A percentile compares a stretch with the other conserved stretches of the same genome.
Evolutionary conservation across 1,140 invertebrate genomes (phyloP).

Genomic region (Ruditapes philippinarum): DNA sequence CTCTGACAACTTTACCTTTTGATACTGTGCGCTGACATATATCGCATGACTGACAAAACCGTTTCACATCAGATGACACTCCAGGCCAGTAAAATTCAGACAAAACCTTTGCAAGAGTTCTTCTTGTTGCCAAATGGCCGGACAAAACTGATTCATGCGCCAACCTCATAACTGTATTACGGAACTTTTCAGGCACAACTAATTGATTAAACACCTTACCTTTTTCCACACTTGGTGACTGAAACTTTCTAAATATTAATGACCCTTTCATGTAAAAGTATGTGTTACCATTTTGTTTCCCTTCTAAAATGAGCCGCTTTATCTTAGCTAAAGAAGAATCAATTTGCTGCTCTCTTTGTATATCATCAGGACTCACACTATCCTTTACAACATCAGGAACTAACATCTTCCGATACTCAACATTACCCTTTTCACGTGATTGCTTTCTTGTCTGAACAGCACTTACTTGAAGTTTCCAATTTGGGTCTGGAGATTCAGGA

Average conservation of each 20-base stretch:
- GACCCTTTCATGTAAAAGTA: neutral
- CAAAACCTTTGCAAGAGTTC: conserved; percentile 3
- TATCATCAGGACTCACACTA: neutral
- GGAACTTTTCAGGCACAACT: conserved; percentile 1
- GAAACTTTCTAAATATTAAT: conserved; percentile 32
- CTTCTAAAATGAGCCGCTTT: neutral
- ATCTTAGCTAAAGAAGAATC: neutral
- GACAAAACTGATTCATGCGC: conserved; percentile 39
- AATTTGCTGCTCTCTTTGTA: neutral
- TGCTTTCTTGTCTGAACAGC: neutral
- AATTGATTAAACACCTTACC: neutral
- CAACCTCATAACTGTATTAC: conserved; percentile 31
- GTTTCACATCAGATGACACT: neutral
- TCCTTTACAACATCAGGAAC: neutral
- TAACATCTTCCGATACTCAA: neutral
- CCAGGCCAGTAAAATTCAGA: conserved; percentile 61
- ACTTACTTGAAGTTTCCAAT: neutral
- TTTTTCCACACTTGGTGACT: neutral
- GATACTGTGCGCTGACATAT: conserved; percentile 11
- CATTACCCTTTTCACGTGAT: neutral
- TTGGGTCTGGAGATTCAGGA: neutral
- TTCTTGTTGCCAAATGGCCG: conserved; percentile 19
- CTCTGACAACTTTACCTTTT: conserved; percentile 52
- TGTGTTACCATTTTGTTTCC: neutral
- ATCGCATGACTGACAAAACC: conserved; percentile 40